Conservation (phyloP, 1,140 invertebrate genomes). For the Drosophila trapezifrons region DNA sequence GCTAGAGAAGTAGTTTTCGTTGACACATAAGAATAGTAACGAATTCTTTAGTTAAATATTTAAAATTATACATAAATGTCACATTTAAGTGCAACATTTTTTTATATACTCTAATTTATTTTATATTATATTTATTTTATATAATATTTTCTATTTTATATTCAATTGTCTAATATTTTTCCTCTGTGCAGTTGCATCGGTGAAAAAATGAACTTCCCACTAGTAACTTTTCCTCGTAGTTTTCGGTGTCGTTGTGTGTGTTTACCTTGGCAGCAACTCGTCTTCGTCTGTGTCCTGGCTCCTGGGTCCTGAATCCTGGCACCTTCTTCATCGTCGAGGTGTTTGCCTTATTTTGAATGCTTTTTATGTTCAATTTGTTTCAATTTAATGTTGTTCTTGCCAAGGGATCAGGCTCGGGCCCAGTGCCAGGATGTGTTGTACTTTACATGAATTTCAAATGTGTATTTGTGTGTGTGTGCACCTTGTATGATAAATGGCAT, state of each 20-base stretch:
- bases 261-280: slow-evolving; percentile 75
- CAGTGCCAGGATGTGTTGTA: slow-evolving; percentile 58
- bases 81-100: no score
- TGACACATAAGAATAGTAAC: no score
- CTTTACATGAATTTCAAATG: slow-evolving; percentile 77
- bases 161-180: not conserved
- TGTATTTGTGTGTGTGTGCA: slow-evolving; percentile 29
- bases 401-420: slow-evolving; percentile 63
- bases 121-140: not conserved
- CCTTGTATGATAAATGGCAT: slow-evolving; percentile 76
- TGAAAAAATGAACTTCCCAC: slow-evolving; percentile 38
- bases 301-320: slow-evolving; percentile 11
- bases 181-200: slow-evolving; percentile 10
- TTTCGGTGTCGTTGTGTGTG: slow-evolving; percentile 60
- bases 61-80: no score
- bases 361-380: slow-evolving; percentile 83
- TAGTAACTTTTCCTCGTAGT: slow-evolving; percentile 43
- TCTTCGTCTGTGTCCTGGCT: slow-evolving; percentile 44
- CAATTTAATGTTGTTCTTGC: slow-evolving; percentile 81
- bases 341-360: slow-evolving; percentile 82
- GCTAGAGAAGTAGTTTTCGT: no score
- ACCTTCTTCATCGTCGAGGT: slow-evolving; percentile 52
- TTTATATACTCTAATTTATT: no score
- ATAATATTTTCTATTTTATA: not conserved
- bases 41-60: no score